Base-by-base conservation (phyloP, 2,113 vertebrate genomes). In the Trinectes maculatus region DNA sequence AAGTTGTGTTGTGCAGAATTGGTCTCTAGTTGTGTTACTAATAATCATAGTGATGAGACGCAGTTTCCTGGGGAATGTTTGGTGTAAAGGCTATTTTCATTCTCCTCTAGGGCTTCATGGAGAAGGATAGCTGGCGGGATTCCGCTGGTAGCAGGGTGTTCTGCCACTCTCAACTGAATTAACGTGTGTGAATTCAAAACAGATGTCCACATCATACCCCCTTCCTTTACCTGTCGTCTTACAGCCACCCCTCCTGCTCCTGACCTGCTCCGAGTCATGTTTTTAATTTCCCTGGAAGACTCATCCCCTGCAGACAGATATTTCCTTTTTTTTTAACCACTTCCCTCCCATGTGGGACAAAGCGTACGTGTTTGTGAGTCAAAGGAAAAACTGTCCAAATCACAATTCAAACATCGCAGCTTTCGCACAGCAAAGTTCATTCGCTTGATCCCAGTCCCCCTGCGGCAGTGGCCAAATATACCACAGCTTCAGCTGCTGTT, bases 121-220 rank as follows among this genome's bases (percentile, higher is more conserved):
- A 72, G 70, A 33, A 46, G 59, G 25, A 15, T 39, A 48, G 37
- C 49, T 89, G 87, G 84, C 80, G 54, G 57, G 31, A 53, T 49
- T 85, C 83, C 83, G 87, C 71, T 34, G 42, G 57, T 84, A 84
- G 80, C 66, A 29, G 73, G 71, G 69, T 81, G 82, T 66, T 62
- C 54, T 59, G 77, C 70, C 34, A 28, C 33, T 80, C 74, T 90
- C n/a, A 85, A 89, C 88, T 84, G 64, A 88, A 87, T 76, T 85
- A 86, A 84, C 63, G 73, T 86, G 86, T 85, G 75, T 67, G 83
- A 84, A 91, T 80, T 84, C 58, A 82, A 89, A 92, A 62, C 89
- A 89, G 87, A 91, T 90, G 89, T 82, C 71, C 65, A 47, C 44
- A 59, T 75, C 62, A 51, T 62, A 49, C 31, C 28, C 62, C 56